Percentiles rank a stretch among this genome's conserved stretches.
Evolutionary conservation across 1,140 invertebrate species (phyloP).

Genomic region (Parapsyche elsis): DNA sequence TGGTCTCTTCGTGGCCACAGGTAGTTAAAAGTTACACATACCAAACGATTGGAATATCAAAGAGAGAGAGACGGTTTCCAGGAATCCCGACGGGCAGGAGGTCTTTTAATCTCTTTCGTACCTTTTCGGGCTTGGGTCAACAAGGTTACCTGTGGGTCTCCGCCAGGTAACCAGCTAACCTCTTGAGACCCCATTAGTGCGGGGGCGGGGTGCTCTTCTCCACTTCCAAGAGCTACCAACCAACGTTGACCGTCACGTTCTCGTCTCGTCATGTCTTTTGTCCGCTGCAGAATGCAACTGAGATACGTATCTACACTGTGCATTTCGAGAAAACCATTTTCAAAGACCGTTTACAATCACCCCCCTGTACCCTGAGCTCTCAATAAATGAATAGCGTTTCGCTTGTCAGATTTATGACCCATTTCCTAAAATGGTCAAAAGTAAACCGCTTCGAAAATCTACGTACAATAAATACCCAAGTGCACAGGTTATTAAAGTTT

Average conservation of each 20-base stretch:
- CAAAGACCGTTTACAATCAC: neutral
- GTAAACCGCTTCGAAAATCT: neutral
- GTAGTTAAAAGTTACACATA: constrained; percentile 11
- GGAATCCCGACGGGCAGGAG: constrained; percentile 40
- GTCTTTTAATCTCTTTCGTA: constrained; percentile 32
- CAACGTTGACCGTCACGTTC: constrained; percentile 5
- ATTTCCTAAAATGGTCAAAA: constrained; percentile 2
- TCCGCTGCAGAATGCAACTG: neutral
- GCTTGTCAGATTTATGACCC: constrained; percentile 13
- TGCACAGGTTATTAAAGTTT: too few relatives aligned
- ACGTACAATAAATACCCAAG: neutral
- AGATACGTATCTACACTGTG: too few relatives aligned
- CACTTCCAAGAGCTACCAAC: constrained; percentile 30
- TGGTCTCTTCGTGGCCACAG: constrained; percentile 22
- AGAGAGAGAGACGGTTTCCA: constrained; percentile 42
- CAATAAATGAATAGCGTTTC: constrained; percentile 1
- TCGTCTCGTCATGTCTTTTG: constrained; percentile 17
- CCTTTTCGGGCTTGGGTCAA: constrained; percentile 48
- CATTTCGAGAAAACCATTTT: neutral
- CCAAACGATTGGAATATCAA: neutral
- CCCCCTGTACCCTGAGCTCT: neutral
- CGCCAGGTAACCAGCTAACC: constrained; percentile 50
- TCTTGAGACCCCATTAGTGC: constrained; percentile 49
- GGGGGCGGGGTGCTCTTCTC: constrained; percentile 17
- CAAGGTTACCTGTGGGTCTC: constrained; percentile 48